These are phyloP conservation scores for Drosophila micromelanica DNA, from an alignment of 1,140 invertebrate genomes.

Conservation along the genomic window DNA sequence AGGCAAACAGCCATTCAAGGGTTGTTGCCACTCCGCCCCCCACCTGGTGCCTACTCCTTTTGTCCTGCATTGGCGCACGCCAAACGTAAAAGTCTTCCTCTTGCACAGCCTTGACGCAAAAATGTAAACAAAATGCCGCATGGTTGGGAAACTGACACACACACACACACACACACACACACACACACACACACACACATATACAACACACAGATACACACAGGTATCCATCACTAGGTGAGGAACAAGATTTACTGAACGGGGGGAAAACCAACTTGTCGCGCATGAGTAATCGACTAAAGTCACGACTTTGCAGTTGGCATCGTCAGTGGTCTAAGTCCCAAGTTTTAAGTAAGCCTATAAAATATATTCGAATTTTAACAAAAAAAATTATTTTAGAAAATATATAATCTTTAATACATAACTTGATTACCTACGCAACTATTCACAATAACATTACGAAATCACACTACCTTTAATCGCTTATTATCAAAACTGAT, in stretches of 20 bases:
- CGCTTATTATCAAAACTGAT: neutral
- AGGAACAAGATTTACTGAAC: slow-evolving; percentile 5
- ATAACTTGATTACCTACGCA: neutral
- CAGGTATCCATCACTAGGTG: slow-evolving; percentile 24
- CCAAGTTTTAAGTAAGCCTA: neutral
- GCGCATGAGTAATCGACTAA: slow-evolving; percentile 58
- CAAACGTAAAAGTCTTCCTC: slow-evolving; percentile 28
- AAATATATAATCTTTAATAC: too few relatives aligned
- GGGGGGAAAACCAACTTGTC: slow-evolving; percentile 28
- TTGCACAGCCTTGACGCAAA: slow-evolving; percentile 45
- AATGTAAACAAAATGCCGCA: slow-evolving; percentile 64
- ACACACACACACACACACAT: slow-evolving; percentile 23
- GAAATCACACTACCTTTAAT: neutral
- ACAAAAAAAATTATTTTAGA: neutral
- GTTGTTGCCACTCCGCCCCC: slow-evolving; percentile 3
- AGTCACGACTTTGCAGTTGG: slow-evolving; percentile 45
- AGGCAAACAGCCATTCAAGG: slow-evolving; percentile 35
- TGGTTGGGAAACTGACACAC: slow-evolving; percentile 35
- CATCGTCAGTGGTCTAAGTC: neutral
- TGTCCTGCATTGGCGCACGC: slow-evolving; percentile 28
- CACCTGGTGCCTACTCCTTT: neutral
- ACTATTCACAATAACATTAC: neutral
- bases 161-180: slow-evolving; percentile 8
- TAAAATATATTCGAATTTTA: neutral
- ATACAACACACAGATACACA: neutral